Percentiles rank a stretch among this genome's conserved stretches.
Evolutionary conservation across 2,797 vertebrate genomes (phyloP).

Genomic region (Sandelia bainsii): DNA sequence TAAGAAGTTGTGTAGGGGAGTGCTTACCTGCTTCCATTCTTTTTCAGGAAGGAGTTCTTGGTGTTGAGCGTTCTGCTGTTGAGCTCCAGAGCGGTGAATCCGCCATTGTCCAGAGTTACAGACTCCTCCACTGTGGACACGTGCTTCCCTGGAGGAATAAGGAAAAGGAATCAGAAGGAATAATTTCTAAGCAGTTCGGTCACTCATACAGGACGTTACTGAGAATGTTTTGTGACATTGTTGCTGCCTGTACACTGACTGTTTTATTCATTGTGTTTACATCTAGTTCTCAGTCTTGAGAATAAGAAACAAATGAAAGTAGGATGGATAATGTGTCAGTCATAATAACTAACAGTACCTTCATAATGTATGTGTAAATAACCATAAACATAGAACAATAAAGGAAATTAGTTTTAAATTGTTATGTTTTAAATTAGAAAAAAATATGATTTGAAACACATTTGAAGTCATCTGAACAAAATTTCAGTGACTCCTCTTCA

Average conservation of each 20-base stretch:
- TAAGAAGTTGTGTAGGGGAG: not conserved
- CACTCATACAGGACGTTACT: too few species aligned
- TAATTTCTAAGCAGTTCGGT: not conserved
- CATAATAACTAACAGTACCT: constrained; percentile 1
- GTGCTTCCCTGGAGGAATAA: constrained; percentile 86
- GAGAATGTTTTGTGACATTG: not conserved
- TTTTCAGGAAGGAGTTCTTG: constrained; percentile 94
- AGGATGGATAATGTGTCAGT: constrained; percentile 7
- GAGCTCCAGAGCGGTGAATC: constrained; percentile 94
- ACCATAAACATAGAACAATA: constrained; percentile 22
- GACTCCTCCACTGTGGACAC: constrained; percentile 90
- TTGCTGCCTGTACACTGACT: constrained; percentile 1
- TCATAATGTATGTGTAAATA: constrained; percentile 15
- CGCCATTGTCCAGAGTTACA: constrained; percentile 93
- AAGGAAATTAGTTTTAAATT: constrained; percentile 1
- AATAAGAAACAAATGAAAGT: constrained; percentile 19
- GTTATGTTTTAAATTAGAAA: constrained; percentile 10
- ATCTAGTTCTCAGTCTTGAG: constrained; percentile 5
- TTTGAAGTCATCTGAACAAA: not conserved
- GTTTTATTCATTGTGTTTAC: constrained; percentile 30
- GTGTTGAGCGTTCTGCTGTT: constrained; percentile 92
- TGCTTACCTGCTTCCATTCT: constrained; percentile 92
- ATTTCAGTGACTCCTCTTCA: not conserved
- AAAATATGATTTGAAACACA: constrained; percentile 12
- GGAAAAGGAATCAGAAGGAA: not conserved